These are phyloP conservation scores for Panopea generosa DNA, from an alignment of 2,888 invertebrate species.

Conservation along the genomic window DNA sequence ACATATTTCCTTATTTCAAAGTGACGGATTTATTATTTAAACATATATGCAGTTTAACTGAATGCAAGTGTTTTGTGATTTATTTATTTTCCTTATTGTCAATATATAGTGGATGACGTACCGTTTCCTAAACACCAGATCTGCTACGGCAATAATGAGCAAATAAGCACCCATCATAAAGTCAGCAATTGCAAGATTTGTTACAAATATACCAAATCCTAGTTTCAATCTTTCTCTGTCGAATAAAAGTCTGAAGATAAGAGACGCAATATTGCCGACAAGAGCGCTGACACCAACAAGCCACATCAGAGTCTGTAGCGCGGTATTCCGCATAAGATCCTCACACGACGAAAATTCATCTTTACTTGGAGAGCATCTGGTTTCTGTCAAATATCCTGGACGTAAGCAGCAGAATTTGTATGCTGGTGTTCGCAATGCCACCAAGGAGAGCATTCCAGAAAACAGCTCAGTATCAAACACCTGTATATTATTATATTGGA, in stretches of 20 bases:
- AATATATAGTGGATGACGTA: too few species aligned
- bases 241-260: slow-evolving; percentile 40
- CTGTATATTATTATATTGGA: background rate
- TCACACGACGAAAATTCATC: slow-evolving; percentile 62
- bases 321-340: slow-evolving; percentile 63
- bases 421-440: background rate
- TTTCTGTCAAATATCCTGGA: slow-evolving; percentile 32
- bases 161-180: slow-evolving; percentile 37
- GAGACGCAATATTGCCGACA: slow-evolving; percentile 53
- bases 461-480: background rate
- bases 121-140: slow-evolving; percentile 49
- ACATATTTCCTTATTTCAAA: too few species aligned
- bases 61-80: too few species aligned
- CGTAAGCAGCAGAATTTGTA: slow-evolving; percentile 18
- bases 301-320: slow-evolving; percentile 60
- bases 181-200: slow-evolving; percentile 51
- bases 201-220: slow-evolving; percentile 49
- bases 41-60: too few species aligned
- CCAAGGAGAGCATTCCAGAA: slow-evolving; percentile 2
- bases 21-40: too few species aligned
- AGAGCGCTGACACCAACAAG: slow-evolving; percentile 57
- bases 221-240: slow-evolving; percentile 21
- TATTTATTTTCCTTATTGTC: too few species aligned
- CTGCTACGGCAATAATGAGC: slow-evolving; percentile 64
- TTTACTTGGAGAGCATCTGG: slow-evolving; percentile 46